Evolutionary conservation across 2,888 invertebrate species (phyloP), one percentile per base, ranked within the genome.

Genomic region (Furcula furcula): DNA sequence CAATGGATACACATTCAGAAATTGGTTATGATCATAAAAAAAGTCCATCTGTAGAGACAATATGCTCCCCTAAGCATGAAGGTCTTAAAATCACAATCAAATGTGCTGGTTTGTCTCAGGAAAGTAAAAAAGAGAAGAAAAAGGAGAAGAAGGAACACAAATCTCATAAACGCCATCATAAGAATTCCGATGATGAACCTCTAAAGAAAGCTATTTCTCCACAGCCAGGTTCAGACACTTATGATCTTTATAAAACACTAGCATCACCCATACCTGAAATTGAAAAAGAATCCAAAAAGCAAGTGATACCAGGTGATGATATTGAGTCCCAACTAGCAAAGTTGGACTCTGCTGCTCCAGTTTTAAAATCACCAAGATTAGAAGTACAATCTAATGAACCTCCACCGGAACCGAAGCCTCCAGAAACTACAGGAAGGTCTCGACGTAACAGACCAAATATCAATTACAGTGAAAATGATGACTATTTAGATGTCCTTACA

Each of bases 381-480:
- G 82, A 82, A 65, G 71, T 65, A 34, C 66, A 71, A 33, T 56
- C 71, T 7, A 83, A 80, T 65, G 77, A 82, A 57, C 73, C 66
- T 20, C 72, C 67, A 31, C 83, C 84, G 34, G 86, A 87, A 45
- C 84, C 85, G 20, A 87, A 89, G 55, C 82, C 83, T 9, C 79
- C 83, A 57, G 89, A 89, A 57, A 65, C 40, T 14, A 33, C 57
- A 5, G 34, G 89, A 6, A 73, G 89, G 55, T 76, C 89, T 11
- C 72, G 89, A 53, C 75, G 89, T 45, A 85, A 88, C 55, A 77
- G 89, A 42, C 79, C 82, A 36, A 89, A 87, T 58, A 76, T 89
- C 34, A 89, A 89, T 58, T 89, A 92, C 83, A 78, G 89, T 87
- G 80, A 90, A 86, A 82, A 90, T 81, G 84, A 90, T 84, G 74